phyloP scores from a whole-genome alignment of 2,888 invertebrate genomes.

The Calliscelio sp. region DNA sequence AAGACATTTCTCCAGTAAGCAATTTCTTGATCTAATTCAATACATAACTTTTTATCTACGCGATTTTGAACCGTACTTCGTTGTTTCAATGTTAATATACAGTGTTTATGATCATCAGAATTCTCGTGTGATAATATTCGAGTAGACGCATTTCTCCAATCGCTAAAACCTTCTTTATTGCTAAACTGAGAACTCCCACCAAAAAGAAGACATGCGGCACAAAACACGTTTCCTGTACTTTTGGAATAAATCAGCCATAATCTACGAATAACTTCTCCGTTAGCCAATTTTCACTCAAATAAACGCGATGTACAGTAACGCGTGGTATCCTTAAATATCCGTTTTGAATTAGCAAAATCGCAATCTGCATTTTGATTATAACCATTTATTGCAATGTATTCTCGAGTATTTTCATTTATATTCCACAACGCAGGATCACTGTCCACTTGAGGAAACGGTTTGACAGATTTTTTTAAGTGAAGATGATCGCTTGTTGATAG shows the following conservation, averaged over 20 bases:
- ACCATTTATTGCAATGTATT: constrained; percentile 64
- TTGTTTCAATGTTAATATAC: constrained; percentile 45
- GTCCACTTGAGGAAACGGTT: not conserved
- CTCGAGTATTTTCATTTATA: constrained; percentile 60
- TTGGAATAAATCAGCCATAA: constrained; percentile 69
- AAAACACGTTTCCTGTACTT: constrained; percentile 57
- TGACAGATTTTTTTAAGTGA: constrained; percentile 4
- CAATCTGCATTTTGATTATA: constrained; percentile 63
- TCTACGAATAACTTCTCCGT: constrained; percentile 67
- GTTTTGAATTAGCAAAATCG: constrained; percentile 65
- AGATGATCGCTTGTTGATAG: not conserved
- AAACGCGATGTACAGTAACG: constrained; percentile 16
- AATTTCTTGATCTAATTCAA: constrained; percentile 54
- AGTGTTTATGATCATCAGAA: constrained; percentile 50
- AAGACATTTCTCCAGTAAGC: constrained; percentile 76
- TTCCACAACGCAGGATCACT: constrained; percentile 63
- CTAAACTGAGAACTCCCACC: constrained; percentile 54
- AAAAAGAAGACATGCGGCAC: constrained; percentile 63
- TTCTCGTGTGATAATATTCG: constrained; percentile 62
- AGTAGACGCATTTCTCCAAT: constrained; percentile 64
- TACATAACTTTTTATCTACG: constrained; percentile 34
- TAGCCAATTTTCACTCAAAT: constrained; percentile 37
- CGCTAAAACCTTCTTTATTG: constrained; percentile 63
- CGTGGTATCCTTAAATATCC: constrained; percentile 54
- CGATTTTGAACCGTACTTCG: constrained; percentile 32